Evolutionary conservation across 2,113 vertebrate genomes (phyloP), one percentile per base, ranked within the genome.

Genomic region (Scortum barcoo): DNA sequence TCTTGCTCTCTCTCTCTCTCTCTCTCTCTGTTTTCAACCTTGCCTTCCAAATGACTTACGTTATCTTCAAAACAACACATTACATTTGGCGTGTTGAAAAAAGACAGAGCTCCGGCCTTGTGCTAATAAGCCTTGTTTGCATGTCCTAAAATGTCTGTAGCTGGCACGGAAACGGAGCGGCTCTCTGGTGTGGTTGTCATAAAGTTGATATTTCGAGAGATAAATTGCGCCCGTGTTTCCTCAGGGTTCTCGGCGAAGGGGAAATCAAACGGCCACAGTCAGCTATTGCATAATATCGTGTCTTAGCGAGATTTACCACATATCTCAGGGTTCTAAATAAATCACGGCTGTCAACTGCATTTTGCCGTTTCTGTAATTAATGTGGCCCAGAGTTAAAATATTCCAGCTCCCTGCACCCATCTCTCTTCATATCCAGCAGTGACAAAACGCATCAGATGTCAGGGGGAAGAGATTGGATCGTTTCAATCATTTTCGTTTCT

Each of bases 151-250:
- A 89, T 86, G 36, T 42, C 65, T 48, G 51, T 70, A 65, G 50
- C 80, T n/a, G 63, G 73, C 73, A 77, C 51, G 76, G 86, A 90
- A 90, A 86, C 66, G 73, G 78, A 92, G 85, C 80, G 46, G 48
- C 81, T 93, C 84, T 84, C 69, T 79, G 58, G 90, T 80, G 86
- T 48, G 9, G 76, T 72, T 94, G 89, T 92, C 90, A 89, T 66
- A 66, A 85, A 85, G 89, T 88, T 90, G 86, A 91, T 91, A 83
- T 92, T 91, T 90, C 72, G 57, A 72, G 84, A 91, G 93, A 94
- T 91, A 92, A 94, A 94, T 94, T 88, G 84, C 84, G 78, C 24
- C 74, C 73, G 79, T 68, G 80, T 85, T 91, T 93, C 86, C 91
- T 88, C 76, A 22, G 92, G 92, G 83, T 78, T 90, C 74, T 77